phyloP scores from a whole-genome alignment of 2,797 vertebrate species.

The Thaleichthys pacificus region DNA sequence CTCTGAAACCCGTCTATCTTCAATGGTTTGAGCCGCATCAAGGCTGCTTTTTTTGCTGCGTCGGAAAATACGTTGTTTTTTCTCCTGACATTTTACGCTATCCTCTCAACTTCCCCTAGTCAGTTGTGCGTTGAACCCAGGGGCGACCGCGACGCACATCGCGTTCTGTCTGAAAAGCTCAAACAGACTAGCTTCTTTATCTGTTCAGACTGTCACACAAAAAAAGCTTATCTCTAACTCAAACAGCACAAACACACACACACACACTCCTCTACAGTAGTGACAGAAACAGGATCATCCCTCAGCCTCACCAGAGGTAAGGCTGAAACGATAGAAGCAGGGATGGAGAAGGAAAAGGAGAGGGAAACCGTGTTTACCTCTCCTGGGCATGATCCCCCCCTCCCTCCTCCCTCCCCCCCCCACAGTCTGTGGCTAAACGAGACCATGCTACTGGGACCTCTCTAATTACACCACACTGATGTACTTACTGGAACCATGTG shows the following conservation, averaged over 20 bases:
- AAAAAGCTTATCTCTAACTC: not conserved
- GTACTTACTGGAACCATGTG: conserved; percentile 20
- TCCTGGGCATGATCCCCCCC: conserved; percentile 10
- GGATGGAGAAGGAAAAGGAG: conserved; percentile 3
- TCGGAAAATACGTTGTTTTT: no score
- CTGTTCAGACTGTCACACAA: not conserved
- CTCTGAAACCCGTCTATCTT: no score
- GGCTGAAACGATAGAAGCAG: conserved; percentile 6
- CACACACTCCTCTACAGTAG: conserved; percentile 33
- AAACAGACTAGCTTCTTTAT: not conserved
- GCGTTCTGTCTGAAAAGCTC: not conserved
- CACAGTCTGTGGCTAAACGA: conserved; percentile 18
- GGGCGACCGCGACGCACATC: no score
- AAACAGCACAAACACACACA: not conserved
- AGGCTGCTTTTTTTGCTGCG: no score
- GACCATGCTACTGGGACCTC: conserved; percentile 29
- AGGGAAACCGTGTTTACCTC: not conserved
- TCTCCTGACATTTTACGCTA: no score
- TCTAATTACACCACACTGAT: conserved; percentile 36
- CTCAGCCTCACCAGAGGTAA: conserved; percentile 5
- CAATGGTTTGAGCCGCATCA: no score
- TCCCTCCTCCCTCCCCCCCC: not conserved
- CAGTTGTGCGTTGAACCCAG: no score
- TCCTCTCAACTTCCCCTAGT: no score
- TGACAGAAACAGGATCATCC: conserved; percentile 31